A percentile compares a stretch with the other conserved stretches of the same genome.
phyloP scores from a whole-genome alignment of 2,888 invertebrate species.

The Busseola fusca region DNA sequence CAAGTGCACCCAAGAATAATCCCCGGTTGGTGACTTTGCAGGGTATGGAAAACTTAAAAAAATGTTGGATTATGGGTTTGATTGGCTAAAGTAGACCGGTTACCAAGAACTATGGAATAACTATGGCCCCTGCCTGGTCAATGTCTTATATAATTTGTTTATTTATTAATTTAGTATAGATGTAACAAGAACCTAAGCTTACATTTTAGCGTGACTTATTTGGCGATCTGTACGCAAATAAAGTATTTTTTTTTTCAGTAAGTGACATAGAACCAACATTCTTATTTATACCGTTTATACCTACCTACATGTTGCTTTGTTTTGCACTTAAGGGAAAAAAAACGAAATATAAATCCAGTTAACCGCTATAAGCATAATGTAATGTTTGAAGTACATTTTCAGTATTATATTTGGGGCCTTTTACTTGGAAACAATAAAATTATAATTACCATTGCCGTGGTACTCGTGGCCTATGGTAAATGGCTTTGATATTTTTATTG shows the following conservation, averaged over 20 bases:
- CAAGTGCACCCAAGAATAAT: too few relatives aligned
- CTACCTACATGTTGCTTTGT: conserved; percentile 36
- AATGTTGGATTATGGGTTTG: too few relatives aligned
- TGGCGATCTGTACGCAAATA: neutral
- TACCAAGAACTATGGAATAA: too few relatives aligned
- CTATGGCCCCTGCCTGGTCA: too few relatives aligned
- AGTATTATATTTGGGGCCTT: conserved; percentile 25
- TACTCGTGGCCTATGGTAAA: too few relatives aligned
- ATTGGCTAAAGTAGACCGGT: too few relatives aligned
- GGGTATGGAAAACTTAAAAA: too few relatives aligned
- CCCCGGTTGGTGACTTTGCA: too few relatives aligned
- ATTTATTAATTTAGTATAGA: neutral
- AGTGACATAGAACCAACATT: neutral
- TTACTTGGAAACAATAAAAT: conserved; percentile 18
- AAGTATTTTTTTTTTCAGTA: neutral
- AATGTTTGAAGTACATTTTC: conserved; percentile 34
- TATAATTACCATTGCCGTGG: neutral
- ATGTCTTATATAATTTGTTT: too few relatives aligned
- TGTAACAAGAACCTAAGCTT: neutral
- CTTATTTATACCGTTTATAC: conserved; percentile 4
- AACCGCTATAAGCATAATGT: conserved; percentile 24
- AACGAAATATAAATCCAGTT: conserved; percentile 14
- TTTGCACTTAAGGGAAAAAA: conserved; percentile 31
- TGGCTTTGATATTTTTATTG: neutral
- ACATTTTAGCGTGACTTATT: neutral